phyloP scores from a whole-genome alignment of 2,888 invertebrate genomes.

The Fissipunctia ypsillon region DNA sequence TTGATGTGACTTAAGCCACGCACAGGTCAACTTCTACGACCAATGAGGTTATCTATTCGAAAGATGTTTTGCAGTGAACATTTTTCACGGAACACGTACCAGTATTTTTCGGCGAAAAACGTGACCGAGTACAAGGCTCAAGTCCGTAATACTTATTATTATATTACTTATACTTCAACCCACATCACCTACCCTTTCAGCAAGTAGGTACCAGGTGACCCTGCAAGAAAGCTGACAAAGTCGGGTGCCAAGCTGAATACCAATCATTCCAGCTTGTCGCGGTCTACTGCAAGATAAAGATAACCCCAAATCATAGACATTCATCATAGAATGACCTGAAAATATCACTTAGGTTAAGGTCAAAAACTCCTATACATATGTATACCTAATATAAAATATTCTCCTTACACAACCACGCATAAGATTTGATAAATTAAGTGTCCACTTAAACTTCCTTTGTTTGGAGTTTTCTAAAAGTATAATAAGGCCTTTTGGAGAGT shows the following conservation, averaged over 20 bases:
- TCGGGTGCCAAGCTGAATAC: background rate
- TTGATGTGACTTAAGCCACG: slow-evolving; percentile 2
- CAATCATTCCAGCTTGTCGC: background rate
- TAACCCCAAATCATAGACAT: background rate
- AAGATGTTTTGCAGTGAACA: background rate
- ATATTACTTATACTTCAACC: background rate
- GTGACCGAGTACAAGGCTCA: slow-evolving; percentile 5
- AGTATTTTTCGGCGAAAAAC: background rate
- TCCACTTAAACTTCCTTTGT: slow-evolving; percentile 72
- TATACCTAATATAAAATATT: slow-evolving; percentile 19
- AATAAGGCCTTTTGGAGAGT: slow-evolving; percentile 75
- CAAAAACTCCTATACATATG: slow-evolving; percentile 6
- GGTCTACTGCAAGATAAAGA: background rate
- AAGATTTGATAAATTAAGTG: slow-evolving; percentile 73
- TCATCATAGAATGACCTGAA: background rate
- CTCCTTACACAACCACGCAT: slow-evolving; percentile 39
- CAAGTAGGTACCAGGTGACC: background rate
- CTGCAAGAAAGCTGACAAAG: background rate
- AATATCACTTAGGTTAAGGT: too few relatives aligned
- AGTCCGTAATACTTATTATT: slow-evolving; percentile 3
- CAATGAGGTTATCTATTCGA: background rate
- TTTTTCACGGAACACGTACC: background rate
- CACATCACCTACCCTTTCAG: background rate
- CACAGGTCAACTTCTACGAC: background rate
- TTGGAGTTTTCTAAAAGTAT: slow-evolving; percentile 75